Conservation (phyloP, 2,888 invertebrate genomes). For the Leistus spinibarbis region DNA sequence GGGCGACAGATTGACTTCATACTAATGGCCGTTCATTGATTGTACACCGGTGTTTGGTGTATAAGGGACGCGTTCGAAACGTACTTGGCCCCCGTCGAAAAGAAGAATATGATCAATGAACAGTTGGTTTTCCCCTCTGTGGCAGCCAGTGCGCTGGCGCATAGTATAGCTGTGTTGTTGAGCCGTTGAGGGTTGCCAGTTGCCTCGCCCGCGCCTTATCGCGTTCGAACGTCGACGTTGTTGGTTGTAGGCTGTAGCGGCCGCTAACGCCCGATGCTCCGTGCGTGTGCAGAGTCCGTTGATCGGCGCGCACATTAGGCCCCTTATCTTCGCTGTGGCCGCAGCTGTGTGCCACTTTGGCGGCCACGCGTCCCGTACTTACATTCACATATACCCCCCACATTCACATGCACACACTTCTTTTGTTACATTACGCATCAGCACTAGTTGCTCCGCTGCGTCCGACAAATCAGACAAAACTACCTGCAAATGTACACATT, state of each 20-base stretch:
- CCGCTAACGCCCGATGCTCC: not conserved
- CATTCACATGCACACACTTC: not conserved
- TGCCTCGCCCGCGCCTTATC: not conserved
- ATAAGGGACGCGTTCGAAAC: not conserved
- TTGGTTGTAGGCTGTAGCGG: not conserved
- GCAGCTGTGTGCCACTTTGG: not conserved
- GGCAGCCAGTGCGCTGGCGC: slow-evolving; percentile 16
- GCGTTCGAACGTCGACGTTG: not conserved
- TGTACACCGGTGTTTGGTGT: not conserved
- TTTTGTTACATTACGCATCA: not conserved
- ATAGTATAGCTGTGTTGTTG: not conserved
- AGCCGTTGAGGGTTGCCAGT: not conserved
- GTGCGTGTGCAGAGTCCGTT: not conserved
- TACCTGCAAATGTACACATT: not conserved
- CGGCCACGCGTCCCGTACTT: not conserved
- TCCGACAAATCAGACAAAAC: not conserved
- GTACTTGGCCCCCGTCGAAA: slow-evolving; percentile 1
- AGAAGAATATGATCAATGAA: slow-evolving; percentile 27
- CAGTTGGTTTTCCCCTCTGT: not conserved
- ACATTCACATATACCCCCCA: not conserved
- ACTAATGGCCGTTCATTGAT: not conserved
- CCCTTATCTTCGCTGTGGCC: not conserved
- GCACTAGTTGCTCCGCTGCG: not conserved
- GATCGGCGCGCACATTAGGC: not conserved
- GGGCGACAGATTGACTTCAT: not conserved